Percentiles rank a stretch among this genome's conserved stretches.
phyloP scores from a whole-genome alignment of 2,797 vertebrate species.

The Myiotriccus ornatus region DNA sequence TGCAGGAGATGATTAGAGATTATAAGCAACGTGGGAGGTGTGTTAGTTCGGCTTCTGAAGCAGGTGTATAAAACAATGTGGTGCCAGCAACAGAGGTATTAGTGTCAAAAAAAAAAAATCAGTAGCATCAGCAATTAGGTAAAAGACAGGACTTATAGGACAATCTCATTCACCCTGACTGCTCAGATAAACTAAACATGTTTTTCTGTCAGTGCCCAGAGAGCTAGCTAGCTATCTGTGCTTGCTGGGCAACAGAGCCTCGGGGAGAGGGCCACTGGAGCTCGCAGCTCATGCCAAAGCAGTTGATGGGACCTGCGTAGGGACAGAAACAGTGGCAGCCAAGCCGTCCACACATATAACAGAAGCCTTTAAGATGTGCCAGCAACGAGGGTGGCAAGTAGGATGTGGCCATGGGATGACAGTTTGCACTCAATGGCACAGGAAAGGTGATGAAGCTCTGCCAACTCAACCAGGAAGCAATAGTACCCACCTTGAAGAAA shows the following conservation, averaged over 20 bases:
- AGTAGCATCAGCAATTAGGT: not conserved
- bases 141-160: not conserved
- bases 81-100: not conserved
- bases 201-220: not conserved
- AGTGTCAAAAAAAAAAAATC: not conserved
- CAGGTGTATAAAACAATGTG: not conserved
- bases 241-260: not conserved
- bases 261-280: not conserved
- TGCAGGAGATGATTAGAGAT: not conserved
- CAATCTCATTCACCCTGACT: not conserved
- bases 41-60: not conserved
- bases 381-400: not conserved
- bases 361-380: not conserved
- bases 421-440: not conserved
- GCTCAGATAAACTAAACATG: not conserved
- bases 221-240: not conserved
- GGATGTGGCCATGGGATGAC: rapidly evolving
- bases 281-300: rapidly evolving
- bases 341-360: not conserved
- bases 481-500: not conserved
- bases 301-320: not conserved
- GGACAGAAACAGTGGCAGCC: rapidly evolving
- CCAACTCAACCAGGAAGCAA: not conserved
- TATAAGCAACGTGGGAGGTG: not conserved
- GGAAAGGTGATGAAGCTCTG: not conserved